These are phyloP conservation scores for Malachius bipustulatus DNA, from an alignment of 2,888 invertebrate genomes.

Conservation along the genomic window DNA sequence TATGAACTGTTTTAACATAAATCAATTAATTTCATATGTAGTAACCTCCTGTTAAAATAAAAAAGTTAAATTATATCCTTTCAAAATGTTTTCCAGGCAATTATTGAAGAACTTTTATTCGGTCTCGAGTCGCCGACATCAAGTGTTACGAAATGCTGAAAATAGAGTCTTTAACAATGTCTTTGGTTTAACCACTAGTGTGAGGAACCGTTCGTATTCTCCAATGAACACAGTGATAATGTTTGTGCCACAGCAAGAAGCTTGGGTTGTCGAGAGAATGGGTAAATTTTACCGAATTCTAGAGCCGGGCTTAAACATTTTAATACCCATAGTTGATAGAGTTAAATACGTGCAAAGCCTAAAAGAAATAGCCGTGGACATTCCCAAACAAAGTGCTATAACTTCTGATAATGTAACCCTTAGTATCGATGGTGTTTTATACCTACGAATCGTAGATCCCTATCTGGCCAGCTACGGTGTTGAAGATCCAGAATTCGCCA, in stretches of 20 bases:
- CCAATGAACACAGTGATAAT: conserved; percentile 87
- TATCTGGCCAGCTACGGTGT: conserved; percentile 95
- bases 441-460: conserved; percentile 85
- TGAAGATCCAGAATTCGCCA: conserved; percentile 98
- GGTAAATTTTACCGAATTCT: conserved; percentile 90
- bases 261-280: conserved; percentile 97
- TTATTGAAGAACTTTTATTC: no score
- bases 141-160: no score
- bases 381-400: conserved; percentile 97
- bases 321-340: conserved; percentile 83
- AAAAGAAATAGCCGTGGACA: conserved; percentile 98
- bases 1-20: no score
- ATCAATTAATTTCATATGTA: no score
- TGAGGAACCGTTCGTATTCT: conserved; percentile 35
- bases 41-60: no score
- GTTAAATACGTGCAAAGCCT: conserved; percentile 96
- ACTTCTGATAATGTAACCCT: conserved; percentile 96
- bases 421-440: conserved; percentile 93
- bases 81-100: no score
- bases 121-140: no score
- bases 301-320: conserved; percentile 87
- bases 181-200: no score
- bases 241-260: conserved; percentile 99
- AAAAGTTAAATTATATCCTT: no score
- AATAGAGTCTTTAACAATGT: no score